phyloP scores from a whole-genome alignment of 53 echinoderm and acorn worm species.

The Arbacia lixula region DNA sequence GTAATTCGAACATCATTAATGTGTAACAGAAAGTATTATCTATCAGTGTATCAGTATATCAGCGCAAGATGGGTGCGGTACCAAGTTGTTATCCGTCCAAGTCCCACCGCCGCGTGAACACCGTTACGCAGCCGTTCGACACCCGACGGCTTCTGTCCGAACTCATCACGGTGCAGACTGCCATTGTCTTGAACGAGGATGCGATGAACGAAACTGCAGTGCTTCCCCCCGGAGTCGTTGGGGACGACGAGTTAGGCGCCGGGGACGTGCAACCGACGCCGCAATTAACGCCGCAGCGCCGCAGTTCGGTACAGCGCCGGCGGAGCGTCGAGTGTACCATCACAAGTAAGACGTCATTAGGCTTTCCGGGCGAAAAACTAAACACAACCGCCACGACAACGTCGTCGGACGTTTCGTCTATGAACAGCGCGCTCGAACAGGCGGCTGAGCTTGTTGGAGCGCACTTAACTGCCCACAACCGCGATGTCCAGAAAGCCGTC shows the following conservation, averaged over 20 bases:
- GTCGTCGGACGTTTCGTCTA: conserved; percentile 22
- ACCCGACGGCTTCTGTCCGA: conserved; percentile 70
- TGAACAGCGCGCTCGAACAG: not conserved
- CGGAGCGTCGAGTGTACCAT: conserved; percentile 69
- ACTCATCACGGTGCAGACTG: conserved; percentile 85
- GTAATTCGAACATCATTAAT: too few species aligned
- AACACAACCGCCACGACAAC: conserved; percentile 9
- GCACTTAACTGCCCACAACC: conserved; percentile 3
- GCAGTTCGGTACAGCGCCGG: conserved; percentile 31
- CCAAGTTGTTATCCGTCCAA: conserved; percentile 48
- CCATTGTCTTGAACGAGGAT: conserved; percentile 74
- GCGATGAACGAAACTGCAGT: conserved; percentile 28
- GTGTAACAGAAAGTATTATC: too few species aligned
- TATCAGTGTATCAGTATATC: too few species aligned
- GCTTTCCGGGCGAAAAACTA: conserved; percentile 14
- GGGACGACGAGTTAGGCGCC: not conserved
- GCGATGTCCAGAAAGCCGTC: conserved; percentile 4
- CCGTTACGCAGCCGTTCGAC: conserved; percentile 66
- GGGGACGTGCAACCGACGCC: not conserved
- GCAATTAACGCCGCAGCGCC: not conserved
- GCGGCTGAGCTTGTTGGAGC: not conserved
- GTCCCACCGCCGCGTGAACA: conserved; percentile 49
- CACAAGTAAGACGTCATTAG: conserved; percentile 48
- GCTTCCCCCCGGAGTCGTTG: conserved; percentile 1
- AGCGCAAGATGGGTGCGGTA: conserved; percentile 46